Conservation (phyloP, 2,797 vertebrate species). For the Phalanger gymnotis region DNA sequence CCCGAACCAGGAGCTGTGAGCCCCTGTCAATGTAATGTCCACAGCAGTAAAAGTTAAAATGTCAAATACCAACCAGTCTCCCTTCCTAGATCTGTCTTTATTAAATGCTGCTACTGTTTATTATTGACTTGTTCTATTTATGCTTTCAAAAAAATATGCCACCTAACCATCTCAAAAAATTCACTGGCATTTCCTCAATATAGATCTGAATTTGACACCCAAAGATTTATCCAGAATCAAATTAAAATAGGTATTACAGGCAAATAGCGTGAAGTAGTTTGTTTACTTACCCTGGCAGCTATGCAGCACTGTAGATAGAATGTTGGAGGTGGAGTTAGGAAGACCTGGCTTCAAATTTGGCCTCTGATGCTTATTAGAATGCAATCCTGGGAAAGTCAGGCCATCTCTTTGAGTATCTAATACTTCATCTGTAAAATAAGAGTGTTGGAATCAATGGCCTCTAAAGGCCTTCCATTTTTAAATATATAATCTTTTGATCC, state of each 20-base stretch:
- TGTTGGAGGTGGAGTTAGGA: not conserved
- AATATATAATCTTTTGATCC: not conserved
- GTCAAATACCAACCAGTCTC: not conserved
- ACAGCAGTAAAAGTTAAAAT: not conserved
- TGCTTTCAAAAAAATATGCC: constrained; percentile 46
- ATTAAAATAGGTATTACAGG: constrained; percentile 65
- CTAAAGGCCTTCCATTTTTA: not conserved
- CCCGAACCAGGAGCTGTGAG: not conserved
- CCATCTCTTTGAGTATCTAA: not conserved
- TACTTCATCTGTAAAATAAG: not conserved
- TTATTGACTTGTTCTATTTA: constrained; percentile 23
- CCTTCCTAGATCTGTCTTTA: not conserved
- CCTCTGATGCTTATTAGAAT: not conserved
- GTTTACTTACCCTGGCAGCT: not conserved
- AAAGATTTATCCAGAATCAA: constrained; percentile 57
- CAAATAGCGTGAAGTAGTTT: not conserved
- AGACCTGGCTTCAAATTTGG: not conserved
- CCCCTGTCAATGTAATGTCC: not conserved
- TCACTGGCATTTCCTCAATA: not conserved
- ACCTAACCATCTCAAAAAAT: constrained; percentile 1
- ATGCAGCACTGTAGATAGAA: not conserved
- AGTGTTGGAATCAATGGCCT: not conserved
- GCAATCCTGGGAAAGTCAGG: not conserved
- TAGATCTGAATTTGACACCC: constrained; percentile 57
- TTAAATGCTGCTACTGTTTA: fast-evolving